Base-by-base conservation (phyloP, 2,797 vertebrate genomes). In the Manis crassicaudata region DNA sequence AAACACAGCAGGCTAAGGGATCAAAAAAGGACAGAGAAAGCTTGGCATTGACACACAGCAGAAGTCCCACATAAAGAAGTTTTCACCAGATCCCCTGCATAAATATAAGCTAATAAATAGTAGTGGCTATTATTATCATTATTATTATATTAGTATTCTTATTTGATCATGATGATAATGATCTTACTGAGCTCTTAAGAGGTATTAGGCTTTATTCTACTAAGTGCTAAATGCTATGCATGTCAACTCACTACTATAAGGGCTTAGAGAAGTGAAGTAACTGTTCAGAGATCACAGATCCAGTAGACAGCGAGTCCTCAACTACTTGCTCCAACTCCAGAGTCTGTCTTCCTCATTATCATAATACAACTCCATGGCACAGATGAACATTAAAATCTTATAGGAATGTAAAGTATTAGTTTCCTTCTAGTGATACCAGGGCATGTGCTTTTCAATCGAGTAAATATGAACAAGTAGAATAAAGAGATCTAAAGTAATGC, bases 1-100 rank as follows among this genome's bases (percentile, higher is more conserved):
- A 94, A 97, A 82, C 81, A 94, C 54, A 67, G 62, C 52, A 83
- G 85, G 43, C 87, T 35, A 88, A 88, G 21, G 54, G 52, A 67
- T 91, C 17, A 81, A 90, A 95, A 83, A 92, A 46, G 35, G 52
- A 82, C 21, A 68, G 2, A 40, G 35, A 89, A 29, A 54, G 35
- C 18, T 87, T 68, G 62, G 37, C 12, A 14, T 81, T 93, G 52
- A 92, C 10, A 86, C 46, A 83, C 25, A 56, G 29, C 46, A n/a
- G 35, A 50, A 84, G 25, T 46, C 54, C n/a, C 43, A 80, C 92
- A 77, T 7, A 75, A 27, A 63, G 65, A 87, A 27, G 32, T 68
- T 87, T 92, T 58, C 52, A 43, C n/a, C 60, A 92, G 94, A 81
- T 88, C 82, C 83, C 60, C 40, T 73, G 29, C 27, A 92, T 77